A percentile compares a stretch with the other conserved stretches of the same genome.
Conservation (phyloP, 2,113 vertebrate species). For the Istiophorus platypterus region DNA sequence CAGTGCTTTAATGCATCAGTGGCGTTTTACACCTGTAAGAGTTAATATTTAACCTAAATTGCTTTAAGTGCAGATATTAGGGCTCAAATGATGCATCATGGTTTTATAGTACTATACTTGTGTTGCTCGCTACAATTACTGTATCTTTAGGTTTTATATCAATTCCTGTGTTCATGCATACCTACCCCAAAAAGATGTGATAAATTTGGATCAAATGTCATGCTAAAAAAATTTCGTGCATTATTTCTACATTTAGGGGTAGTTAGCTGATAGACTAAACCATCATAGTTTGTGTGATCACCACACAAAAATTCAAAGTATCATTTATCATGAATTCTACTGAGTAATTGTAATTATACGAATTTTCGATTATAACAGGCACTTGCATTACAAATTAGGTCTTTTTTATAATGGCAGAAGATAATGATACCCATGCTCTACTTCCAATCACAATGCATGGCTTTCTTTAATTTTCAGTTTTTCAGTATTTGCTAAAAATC, state of each 20-base stretch:
- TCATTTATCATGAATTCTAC: neutral
- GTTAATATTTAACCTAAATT: constrained; percentile 64
- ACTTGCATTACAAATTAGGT: too few relatives aligned
- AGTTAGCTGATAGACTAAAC: neutral
- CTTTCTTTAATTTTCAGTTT: neutral
- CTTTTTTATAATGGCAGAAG: too few relatives aligned
- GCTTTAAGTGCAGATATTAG: constrained; percentile 16
- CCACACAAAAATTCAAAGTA: too few relatives aligned
- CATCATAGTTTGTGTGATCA: too few relatives aligned
- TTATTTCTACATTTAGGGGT: neutral
- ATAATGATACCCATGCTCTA: too few relatives aligned
- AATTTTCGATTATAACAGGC: too few relatives aligned
- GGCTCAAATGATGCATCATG: neutral
- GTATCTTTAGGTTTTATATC: neutral
- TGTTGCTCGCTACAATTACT: neutral
- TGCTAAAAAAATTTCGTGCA: neutral
- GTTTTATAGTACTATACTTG: constrained; percentile 2
- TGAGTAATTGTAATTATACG: neutral
- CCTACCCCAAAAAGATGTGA: neutral
- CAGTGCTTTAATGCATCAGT: neutral
- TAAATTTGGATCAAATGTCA: neutral
- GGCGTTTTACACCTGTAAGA: neutral
- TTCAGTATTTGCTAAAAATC: neutral
- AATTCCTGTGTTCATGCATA: neutral
- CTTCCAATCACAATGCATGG: neutral